These are phyloP conservation scores for Zosterops pallidus DNA, from an alignment of 2,113 vertebrate genomes.

Conservation along the genomic window DNA sequence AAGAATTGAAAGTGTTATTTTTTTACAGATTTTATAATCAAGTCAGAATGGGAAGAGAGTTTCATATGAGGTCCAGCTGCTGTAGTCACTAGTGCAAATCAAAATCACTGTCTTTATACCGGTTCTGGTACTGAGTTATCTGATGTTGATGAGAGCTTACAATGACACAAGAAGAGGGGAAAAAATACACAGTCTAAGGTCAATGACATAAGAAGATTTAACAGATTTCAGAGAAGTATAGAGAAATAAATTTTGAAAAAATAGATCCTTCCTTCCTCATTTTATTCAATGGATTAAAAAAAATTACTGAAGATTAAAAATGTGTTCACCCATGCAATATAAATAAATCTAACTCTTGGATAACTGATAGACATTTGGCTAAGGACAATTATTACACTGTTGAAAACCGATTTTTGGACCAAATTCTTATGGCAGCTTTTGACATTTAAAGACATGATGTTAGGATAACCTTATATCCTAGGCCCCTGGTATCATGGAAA, in stretches of 20 bases:
- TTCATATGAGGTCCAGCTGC: neutral
- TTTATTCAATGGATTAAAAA: neutral
- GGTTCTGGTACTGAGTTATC: neutral
- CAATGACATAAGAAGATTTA: neutral
- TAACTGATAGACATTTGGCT: neutral
- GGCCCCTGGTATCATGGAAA: neutral
- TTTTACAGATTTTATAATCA: neutral
- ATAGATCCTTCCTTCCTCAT: neutral
- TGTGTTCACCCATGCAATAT: neutral
- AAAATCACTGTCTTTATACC: neutral
- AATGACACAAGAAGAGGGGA: neutral
- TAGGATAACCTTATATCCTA: neutral
- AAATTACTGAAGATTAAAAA: neutral
- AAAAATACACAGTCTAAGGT: neutral
- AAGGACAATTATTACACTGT: neutral
- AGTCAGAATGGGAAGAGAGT: neutral
- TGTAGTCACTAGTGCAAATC: neutral
- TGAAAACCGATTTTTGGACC: neutral
- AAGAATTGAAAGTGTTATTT: neutral
- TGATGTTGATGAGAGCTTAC: neutral
- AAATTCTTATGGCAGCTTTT: neutral
- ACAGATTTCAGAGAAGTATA: neutral
- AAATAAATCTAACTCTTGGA: neutral
- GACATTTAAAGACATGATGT: neutral
- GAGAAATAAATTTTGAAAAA: neutral